Evolutionary conservation across 1,140 invertebrate genomes (phyloP).

Genomic region (Megalonaias nervosa): DNA sequence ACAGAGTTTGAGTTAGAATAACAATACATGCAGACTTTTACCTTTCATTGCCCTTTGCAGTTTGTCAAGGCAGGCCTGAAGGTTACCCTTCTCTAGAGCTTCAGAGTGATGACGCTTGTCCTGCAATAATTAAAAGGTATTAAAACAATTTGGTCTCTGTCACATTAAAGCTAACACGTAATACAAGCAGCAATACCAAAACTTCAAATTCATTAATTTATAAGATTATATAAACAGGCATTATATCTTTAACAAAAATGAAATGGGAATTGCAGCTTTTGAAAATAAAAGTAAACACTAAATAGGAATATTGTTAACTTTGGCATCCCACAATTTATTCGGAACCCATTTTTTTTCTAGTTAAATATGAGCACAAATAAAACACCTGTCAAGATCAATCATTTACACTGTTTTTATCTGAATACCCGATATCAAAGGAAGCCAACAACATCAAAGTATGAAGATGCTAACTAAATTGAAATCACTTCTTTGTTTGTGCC

Average conservation of each 20-base stretch:
- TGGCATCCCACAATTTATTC: background rate
- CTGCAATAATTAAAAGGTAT: constrained; percentile 71
- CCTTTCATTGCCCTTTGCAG: constrained; percentile 93
- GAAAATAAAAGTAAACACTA: background rate
- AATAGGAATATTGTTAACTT: background rate
- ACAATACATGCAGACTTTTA: constrained; percentile 30
- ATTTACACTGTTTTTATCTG: too few relatives aligned
- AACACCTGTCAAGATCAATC: too few relatives aligned
- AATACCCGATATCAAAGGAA: too few relatives aligned
- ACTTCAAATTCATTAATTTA: background rate
- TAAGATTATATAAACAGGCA: background rate
- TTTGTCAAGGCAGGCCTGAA: constrained; percentile 92
- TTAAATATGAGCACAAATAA: too few relatives aligned
- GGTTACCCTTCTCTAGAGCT: constrained; percentile 84
- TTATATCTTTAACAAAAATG: background rate
- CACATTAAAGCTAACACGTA: background rate
- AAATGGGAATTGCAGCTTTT: background rate
- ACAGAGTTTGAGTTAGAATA: background rate
- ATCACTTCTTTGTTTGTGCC: too few relatives aligned
- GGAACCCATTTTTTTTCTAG: too few relatives aligned
- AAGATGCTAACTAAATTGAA: too few relatives aligned
- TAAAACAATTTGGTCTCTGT: background rate
- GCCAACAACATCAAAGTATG: too few relatives aligned
- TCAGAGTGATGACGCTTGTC: constrained; percentile 89
- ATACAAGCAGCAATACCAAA: background rate